A percentile compares a stretch with the other conserved stretches of the same genome.
These are phyloP conservation scores for Zaprionus lachaisei DNA, from an alignment of 1,140 invertebrate genomes.

Conservation along the genomic window DNA sequence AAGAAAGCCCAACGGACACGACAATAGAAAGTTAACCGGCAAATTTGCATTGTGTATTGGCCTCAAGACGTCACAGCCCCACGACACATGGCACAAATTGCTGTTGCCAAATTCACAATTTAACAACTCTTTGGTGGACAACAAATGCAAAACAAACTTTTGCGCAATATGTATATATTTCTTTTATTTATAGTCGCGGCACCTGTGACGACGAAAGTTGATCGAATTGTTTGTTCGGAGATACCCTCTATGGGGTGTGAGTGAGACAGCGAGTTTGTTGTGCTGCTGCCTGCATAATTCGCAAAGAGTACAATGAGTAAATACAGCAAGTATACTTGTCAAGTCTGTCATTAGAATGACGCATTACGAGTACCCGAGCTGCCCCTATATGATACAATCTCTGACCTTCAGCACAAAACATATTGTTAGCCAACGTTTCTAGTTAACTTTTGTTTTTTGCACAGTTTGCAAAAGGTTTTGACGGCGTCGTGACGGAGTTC, in stretches of 20 bases:
- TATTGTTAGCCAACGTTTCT: neutral
- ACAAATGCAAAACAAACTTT: slow-evolving; percentile 35
- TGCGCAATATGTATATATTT: slow-evolving; percentile 59
- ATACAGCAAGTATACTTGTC: neutral
- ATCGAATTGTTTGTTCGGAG: neutral
- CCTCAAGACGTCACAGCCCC: slow-evolving; percentile 54
- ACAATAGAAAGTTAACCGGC: slow-evolving; percentile 67
- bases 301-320: neutral
- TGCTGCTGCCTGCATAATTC: neutral
- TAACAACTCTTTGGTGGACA: slow-evolving; percentile 35
- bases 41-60: slow-evolving; percentile 72
- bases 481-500: neutral
- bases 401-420: neutral
- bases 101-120: slow-evolving; percentile 50
- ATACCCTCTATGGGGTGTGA: neutral
- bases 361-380: neutral
- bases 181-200: slow-evolving; percentile 13
- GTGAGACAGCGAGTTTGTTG: neutral
- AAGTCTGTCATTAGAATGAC: slow-evolving; percentile 2
- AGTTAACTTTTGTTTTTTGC: slow-evolving; percentile 3
- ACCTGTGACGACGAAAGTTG: slow-evolving; percentile 1
- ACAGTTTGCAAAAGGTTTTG: neutral
- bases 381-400: slow-evolving; percentile 10
- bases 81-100: slow-evolving; percentile 18
- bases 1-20: slow-evolving; percentile 60